Evolutionary conservation across 2,888 invertebrate species (phyloP).

Genomic region (Dicycla oo): DNA sequence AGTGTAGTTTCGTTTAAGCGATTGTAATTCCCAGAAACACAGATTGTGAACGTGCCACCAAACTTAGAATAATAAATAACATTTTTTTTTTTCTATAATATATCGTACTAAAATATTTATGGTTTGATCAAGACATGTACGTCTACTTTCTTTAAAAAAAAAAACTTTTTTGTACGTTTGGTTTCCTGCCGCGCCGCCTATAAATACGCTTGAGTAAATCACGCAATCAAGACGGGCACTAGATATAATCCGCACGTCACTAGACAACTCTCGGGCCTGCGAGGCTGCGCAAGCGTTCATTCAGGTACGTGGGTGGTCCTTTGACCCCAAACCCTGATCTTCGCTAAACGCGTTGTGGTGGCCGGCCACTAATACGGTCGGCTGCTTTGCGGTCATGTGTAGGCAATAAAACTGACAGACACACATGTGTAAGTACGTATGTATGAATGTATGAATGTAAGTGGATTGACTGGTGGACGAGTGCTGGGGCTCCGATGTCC

Average conservation of each 20-base stretch:
- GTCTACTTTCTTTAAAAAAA: too few species aligned
- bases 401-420: constrained; percentile 24
- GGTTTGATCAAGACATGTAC: too few species aligned
- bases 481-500: not conserved
- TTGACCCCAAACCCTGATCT: constrained; percentile 53
- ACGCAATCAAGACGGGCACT: constrained; percentile 1
- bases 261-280: not conserved
- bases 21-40: too few species aligned
- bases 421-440: not conserved
- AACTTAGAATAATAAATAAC: too few species aligned
- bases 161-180: too few species aligned
- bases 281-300: constrained; percentile 39
- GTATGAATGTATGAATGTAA: too few species aligned
- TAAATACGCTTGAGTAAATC: too few species aligned
- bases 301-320: constrained; percentile 62
- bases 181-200: too few species aligned
- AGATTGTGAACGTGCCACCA: too few species aligned
- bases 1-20: too few species aligned
- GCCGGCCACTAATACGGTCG: constrained; percentile 27
- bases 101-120: too few species aligned
- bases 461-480: not conserved
- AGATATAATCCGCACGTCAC: not conserved
- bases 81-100: too few species aligned
- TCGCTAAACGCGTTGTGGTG: constrained; percentile 31
- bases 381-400: constrained; percentile 43